These are phyloP conservation scores for Papilio aristodemus DNA, from an alignment of 1,140 invertebrate species.

Conservation along the genomic window DNA sequence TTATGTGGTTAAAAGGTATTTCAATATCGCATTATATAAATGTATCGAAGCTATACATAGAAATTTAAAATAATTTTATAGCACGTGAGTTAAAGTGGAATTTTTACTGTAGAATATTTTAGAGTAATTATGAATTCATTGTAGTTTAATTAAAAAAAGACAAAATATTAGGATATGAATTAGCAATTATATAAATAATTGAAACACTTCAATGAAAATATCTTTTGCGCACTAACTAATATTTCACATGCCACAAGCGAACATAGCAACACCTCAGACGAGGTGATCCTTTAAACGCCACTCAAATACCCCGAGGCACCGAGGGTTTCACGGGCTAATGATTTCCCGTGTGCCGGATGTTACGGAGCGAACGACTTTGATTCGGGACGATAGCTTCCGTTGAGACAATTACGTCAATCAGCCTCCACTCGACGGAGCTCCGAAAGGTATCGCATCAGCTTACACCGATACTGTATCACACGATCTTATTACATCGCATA, in stretches of 20 bases:
- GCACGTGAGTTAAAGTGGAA: no score
- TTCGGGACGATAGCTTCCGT: constrained; percentile 22
- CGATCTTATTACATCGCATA: neutral
- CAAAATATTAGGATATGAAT: no score
- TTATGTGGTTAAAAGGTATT: neutral
- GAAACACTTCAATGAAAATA: no score
- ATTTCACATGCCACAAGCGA: neutral
- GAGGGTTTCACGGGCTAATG: constrained; percentile 24
- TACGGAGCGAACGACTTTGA: constrained; percentile 11
- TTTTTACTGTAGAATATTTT: no score
- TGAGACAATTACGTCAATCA: constrained; percentile 28
- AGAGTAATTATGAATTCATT: no score
- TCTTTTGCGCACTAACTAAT: neutral
- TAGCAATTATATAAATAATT: no score
- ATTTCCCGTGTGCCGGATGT: constrained; percentile 16
- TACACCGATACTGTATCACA: neutral
- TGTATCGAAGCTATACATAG: no score
- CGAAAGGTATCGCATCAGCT: neutral
- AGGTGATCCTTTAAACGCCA: constrained; percentile 6
- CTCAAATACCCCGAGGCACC: constrained; percentile 22
- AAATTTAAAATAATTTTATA: no score
- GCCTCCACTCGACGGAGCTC: neutral
- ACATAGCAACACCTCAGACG: neutral
- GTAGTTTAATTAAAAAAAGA: no score
- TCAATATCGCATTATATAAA: no score